Evolutionary conservation across 1,140 invertebrate species (phyloP), one percentile per base, ranked within the genome.

Genomic region (Grapholita molesta): DNA sequence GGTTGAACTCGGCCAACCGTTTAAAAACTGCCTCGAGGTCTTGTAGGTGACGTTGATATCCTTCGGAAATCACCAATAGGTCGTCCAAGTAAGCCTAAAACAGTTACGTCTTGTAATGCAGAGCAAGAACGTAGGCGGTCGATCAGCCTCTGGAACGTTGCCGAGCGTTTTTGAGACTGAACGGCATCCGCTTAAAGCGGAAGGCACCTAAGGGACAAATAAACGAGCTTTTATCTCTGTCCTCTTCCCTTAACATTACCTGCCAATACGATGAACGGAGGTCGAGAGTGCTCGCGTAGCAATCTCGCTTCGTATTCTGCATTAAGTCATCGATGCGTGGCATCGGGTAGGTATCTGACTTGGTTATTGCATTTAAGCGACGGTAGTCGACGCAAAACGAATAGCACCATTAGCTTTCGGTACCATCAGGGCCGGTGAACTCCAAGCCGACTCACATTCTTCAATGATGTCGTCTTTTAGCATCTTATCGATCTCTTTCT

Each of bases 241-340:
- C 80, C 7, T 52, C 33, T 64, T 69, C 66, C 6, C 12, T 12
- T 0, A 87, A 71, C 18, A 77, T 76, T 0, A 93, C 76, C 68
- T 92, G 84, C 81, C 84, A 90, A 75, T 93, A 93, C 6, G 89
- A 86, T 76, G 81, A 69, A 3, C 70, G 75, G 5, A 93, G 67
- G 80, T 94, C 93, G 15, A 94, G 61, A 0, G 84, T 85, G 3
- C 81, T 79, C 70, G 93, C 92, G 28, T 77, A 88, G 30, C 74
- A 72, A 8, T 75, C 69, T 5, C 77, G 74, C 9, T 76, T 78
- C 23, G 93, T 69, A 0, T 53, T 28, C 61, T 90, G 74, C 23
- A 94, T 68, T 0, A 84, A 74, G 8, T 93, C 86, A 28, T 92
- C 87, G 4, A 94, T 93, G 6, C 84, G 75, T 1, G 93, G 93